Conservation (phyloP, 2,797 vertebrate genomes). For the Botia almorhae region DNA sequence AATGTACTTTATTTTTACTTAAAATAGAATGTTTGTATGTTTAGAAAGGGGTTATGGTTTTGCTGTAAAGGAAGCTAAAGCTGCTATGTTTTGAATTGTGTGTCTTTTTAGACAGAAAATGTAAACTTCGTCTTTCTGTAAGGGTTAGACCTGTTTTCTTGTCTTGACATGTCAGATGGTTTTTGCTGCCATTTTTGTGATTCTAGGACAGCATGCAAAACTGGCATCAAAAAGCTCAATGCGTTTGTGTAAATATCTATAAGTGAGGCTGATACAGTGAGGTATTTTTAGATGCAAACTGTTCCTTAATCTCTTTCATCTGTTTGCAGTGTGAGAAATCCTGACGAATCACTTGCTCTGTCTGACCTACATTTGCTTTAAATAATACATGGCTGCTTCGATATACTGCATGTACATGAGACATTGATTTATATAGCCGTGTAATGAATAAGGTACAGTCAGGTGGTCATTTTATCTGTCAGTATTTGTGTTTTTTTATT, state of each 20-base stretch:
- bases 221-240: not conserved
- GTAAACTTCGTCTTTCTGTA: not conserved
- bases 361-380: constrained; percentile 7
- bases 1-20: not conserved
- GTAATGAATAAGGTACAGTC: no score
- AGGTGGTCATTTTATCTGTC: no score
- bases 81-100: not conserved
- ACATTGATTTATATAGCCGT: no score
- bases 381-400: not conserved
- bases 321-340: not conserved
- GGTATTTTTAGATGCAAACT: not conserved
- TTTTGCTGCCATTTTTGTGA: not conserved
- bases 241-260: not conserved
- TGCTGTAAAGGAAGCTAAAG: not conserved
- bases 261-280: not conserved
- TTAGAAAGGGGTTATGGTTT: not conserved
- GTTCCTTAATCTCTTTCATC: not conserved
- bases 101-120: not conserved
- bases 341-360: not conserved
- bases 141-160: constrained; percentile 7
- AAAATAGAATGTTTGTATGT: not conserved
- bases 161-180: not conserved
- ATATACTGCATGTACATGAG: not conserved
- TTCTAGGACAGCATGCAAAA: not conserved
- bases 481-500: no score